Conservation (phyloP, 2,888 invertebrate genomes). For the Liopterus haemorrhoidalis region DNA sequence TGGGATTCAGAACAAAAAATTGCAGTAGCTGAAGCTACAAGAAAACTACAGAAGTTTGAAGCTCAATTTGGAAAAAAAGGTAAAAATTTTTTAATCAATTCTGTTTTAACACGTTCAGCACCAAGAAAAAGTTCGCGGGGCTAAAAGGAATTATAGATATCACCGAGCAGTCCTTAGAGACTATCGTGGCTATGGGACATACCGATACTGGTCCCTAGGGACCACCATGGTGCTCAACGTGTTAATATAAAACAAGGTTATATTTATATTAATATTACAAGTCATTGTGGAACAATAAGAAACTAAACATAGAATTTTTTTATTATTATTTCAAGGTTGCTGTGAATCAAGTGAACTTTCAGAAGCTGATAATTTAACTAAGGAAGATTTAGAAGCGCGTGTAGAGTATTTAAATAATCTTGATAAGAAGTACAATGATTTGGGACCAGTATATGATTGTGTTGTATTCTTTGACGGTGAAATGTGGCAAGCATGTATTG, state of each 20-base stretch:
- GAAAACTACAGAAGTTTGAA: constrained; percentile 72
- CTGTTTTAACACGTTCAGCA: not conserved
- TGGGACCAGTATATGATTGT: constrained; percentile 89
- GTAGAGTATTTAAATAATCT: constrained; percentile 73
- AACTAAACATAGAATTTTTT: constrained; percentile 1
- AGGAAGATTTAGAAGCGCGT: constrained; percentile 84
- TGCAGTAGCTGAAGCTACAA: constrained; percentile 69
- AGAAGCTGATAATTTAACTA: constrained; percentile 69
- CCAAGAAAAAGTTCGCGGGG: no score
- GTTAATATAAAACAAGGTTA: no score
- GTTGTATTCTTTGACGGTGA: constrained; percentile 89
- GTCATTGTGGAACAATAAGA: no score
- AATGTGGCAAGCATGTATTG: constrained; percentile 83
- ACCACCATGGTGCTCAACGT: no score
- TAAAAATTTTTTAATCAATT: constrained; percentile 1
- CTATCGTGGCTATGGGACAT: no score
- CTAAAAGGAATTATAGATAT: no score
- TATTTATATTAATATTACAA: no score
- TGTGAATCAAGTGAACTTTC: constrained; percentile 49
- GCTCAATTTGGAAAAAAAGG: constrained; percentile 31
- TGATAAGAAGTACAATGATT: constrained; percentile 83
- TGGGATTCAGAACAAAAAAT: constrained; percentile 84
- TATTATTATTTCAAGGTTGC: constrained; percentile 39
- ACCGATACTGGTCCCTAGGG: no score
- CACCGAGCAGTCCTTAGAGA: no score